Conservation (phyloP, 1,140 invertebrate species). For the Popillia japonica region DNA sequence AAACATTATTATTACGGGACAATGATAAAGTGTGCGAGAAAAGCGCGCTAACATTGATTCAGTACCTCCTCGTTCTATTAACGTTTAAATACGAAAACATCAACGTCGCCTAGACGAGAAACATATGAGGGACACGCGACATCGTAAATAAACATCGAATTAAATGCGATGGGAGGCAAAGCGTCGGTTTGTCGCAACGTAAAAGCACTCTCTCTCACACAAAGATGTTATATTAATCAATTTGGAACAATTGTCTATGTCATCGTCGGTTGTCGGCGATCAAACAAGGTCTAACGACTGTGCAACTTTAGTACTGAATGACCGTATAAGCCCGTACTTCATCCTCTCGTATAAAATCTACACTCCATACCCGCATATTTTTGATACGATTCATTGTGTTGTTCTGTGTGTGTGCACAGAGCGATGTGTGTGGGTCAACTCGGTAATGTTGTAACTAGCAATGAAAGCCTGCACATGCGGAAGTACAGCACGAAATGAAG, state of each 20-base stretch:
- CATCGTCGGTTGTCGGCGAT: not conserved
- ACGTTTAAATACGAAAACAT: no score
- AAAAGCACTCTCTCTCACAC: constrained; percentile 9
- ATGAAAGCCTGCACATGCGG: not conserved
- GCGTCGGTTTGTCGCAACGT: not conserved
- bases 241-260: not conserved
- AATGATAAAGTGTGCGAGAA: no score
- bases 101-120: not conserved
- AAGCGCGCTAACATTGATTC: no score
- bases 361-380: not conserved
- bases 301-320: not conserved
- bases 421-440: not conserved
- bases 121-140: constrained; percentile 17
- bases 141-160: constrained; percentile 19
- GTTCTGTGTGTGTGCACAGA: not conserved
- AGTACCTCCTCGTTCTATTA: no score
- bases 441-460: not conserved
- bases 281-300: not conserved
- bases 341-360: not conserved
- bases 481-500: not conserved
- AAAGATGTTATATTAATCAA: constrained; percentile 19
- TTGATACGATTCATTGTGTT: not conserved
- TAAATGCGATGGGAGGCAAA: not conserved
- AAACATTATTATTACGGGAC: no score
- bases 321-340: not conserved